Base-by-base conservation (phyloP, 2,888 invertebrate species). In the Ptychoptera albimana region DNA sequence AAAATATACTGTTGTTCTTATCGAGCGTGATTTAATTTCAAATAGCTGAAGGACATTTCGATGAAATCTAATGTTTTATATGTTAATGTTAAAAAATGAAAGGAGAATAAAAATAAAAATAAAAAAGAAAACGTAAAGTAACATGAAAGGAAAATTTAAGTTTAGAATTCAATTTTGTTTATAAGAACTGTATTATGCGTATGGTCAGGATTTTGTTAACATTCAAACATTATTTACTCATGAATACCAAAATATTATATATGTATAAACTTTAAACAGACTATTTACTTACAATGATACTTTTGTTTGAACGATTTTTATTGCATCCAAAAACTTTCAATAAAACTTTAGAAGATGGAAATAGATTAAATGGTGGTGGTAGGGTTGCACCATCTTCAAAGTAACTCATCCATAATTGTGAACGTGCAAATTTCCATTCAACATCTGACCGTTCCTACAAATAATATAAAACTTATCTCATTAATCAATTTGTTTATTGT, bases 391-490 rank as follows among this genome's bases (percentile, higher is more conserved):
- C 86, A 49, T 83, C 87, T 54, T 89, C 91, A 59, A 97, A 96
- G 64, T 93, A 96, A 54, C 92, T 92, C 73, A 96, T 91, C 94
- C 96, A 97, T 39, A 97, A 69, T 59, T 88, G 88, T 51, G 89
- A 89, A 40, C 96, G 73, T 0, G 94, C 94, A 58, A 94, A 96
- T 66, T 96, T 96, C 96, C 96, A 96, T 67, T 96, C 94, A 1
- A 82, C 81, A 58, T 96, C 96, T 3, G 93, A 82, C 58, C 92
- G 75, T 74, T 93, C 91, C 87, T 89, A 60, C 15, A 32, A 32
- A 32, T 9, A 32, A 32, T 11, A 3, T 32, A 9, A 30, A 30
- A 8, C 8, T 32, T 32, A 11, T 32, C 2, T 32, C 2, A 32
- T 7, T 32, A 11, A 32, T 7, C 2, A 32, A 11, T 32, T 7